Evolutionary conservation across 2,888 invertebrate species (phyloP), one percentile per base, ranked within the genome.

Genomic region (Pyralis farinalis): DNA sequence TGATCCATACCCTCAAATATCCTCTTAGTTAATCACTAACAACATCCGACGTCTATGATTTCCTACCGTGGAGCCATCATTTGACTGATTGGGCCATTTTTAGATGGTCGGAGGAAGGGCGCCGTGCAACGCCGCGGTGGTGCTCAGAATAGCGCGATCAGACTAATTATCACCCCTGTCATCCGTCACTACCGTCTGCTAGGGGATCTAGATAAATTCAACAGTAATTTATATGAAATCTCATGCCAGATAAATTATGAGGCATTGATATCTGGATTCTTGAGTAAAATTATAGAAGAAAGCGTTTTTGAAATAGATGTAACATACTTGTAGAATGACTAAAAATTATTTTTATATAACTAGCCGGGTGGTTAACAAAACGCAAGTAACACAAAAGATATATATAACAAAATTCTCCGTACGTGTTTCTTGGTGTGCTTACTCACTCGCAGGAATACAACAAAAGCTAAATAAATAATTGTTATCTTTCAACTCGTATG

Each of bases 1-100:
- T 28, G 33, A 27, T 43, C 34, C 40, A 31, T 32, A 20, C 33
- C 20, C 47, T 40, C 37, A 53, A 37, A 46, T 49, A 47, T 42
- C 49, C 49, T 46, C 47, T 55, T 46, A 61, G 59, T 55, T 64
- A 58, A 60, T 69, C 59, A 60, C 49, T 51, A 55, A 50, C 56
- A 54, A 59, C 65, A 61, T 63, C 58, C 63, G 63, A 56, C 57
- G 59, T 61, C 57, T 64, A 59, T 63, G 63, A 58, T 56, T 55
- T 47, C 37, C 51, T 42, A 40, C 40, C 41, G 51, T 50, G 55
- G 52, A 57, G 49, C 53, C 64, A 51, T 58, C 56, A 62, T 81
- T 84, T 84, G 83, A 85, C 74, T 80, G 87, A 87, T 88, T 83
- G 79, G 68, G 80, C 84, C 80, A 87, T 82, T 88, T 87, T 85